A percentile compares a stretch with the other conserved stretches of the same genome.
phyloP scores from a whole-genome alignment of 2,888 invertebrate species.

The Drosophila mulleri region DNA sequence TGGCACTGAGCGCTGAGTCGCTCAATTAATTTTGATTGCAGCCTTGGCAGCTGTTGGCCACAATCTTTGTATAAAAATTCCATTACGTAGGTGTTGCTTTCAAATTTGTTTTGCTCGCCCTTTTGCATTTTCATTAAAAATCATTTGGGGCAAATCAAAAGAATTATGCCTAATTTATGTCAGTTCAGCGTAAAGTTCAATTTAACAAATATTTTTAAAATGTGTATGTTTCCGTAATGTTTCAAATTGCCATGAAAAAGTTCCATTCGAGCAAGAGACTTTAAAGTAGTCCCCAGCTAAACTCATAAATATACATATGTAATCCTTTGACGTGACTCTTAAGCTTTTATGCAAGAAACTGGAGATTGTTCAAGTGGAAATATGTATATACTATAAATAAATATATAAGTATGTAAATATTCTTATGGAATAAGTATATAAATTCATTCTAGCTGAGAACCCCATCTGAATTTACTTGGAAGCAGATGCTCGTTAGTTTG shows the following conservation, averaged over 20 bases:
- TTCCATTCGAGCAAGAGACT: background rate
- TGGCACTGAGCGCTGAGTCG: slow-evolving; percentile 65
- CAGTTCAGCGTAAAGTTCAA: slow-evolving; percentile 51
- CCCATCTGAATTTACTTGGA: background rate
- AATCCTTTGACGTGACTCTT: background rate
- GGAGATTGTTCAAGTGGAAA: background rate
- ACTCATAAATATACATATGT: background rate
- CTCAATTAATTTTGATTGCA: slow-evolving; percentile 79
- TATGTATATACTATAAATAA: background rate
- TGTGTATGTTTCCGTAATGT: background rate
- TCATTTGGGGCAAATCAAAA: slow-evolving; percentile 16
- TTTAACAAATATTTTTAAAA: background rate
- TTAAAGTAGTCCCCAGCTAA: background rate
- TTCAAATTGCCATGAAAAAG: background rate
- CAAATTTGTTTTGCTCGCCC: slow-evolving; percentile 7
- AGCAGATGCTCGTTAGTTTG: background rate
- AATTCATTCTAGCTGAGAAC: background rate
- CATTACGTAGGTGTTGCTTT: slow-evolving; percentile 40
- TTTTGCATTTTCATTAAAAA: slow-evolving; percentile 34
- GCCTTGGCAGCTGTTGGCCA: slow-evolving; percentile 70
- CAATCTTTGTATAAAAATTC: slow-evolving; percentile 37
- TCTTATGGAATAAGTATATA: too few relatives aligned
- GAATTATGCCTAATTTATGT: slow-evolving; percentile 26
- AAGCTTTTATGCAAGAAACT: background rate
- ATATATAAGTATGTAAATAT: too few relatives aligned